Percentiles rank a stretch among this genome's conserved stretches.
Evolutionary conservation across 2,888 invertebrate genomes (phyloP).

Genomic region (Macaria notata): DNA sequence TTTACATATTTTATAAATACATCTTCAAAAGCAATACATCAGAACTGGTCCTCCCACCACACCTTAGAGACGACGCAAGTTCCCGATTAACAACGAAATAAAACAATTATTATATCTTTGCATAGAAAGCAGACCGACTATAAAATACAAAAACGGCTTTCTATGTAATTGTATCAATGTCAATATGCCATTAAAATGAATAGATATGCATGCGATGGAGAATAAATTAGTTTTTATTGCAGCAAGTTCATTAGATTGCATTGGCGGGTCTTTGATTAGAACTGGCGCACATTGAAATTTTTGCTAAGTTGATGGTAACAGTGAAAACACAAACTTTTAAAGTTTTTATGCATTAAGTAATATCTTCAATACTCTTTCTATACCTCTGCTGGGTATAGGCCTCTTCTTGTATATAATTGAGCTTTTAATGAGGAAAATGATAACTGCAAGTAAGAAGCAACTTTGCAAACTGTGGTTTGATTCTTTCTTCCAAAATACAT

Average conservation of each 20-base stretch:
- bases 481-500: too few species aligned
- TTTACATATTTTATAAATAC: too few species aligned
- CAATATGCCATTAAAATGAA: constrained; percentile 17
- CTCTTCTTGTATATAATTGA: too few species aligned
- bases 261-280: not conserved
- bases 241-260: constrained; percentile 7
- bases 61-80: constrained; percentile 1
- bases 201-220: constrained; percentile 6
- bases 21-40: not conserved
- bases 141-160: constrained; percentile 19
- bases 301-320: too few species aligned
- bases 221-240: constrained; percentile 20
- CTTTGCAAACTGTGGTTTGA: too few species aligned
- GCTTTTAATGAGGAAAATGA: too few species aligned
- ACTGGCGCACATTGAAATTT: too few species aligned
- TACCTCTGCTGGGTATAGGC: too few species aligned
- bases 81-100: constrained; percentile 2
- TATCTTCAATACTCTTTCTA: too few species aligned
- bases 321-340: too few species aligned
- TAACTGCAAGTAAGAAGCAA: too few species aligned
- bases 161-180: constrained; percentile 24
- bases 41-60: constrained; percentile 1
- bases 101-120: not conserved
- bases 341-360: too few species aligned
- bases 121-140: constrained; percentile 15